Conservation (phyloP, 2,113 vertebrate species). For the Dryoscopus gambensis region DNA sequence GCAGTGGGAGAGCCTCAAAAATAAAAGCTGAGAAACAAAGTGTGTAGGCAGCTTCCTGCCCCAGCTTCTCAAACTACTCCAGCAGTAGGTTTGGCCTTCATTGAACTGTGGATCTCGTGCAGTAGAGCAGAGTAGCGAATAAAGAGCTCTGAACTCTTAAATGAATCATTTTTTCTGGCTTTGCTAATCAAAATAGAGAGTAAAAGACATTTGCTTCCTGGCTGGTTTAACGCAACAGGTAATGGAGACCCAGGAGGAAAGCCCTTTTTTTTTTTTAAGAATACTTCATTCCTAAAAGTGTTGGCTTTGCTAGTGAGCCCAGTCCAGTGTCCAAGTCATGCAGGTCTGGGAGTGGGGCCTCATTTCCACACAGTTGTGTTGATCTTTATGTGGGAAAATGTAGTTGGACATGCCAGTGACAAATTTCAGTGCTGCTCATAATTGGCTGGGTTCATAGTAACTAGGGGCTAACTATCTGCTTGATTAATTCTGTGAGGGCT, state of each 20-base stretch:
- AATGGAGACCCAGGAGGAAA: not conserved
- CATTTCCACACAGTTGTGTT: slow-evolving; percentile 67
- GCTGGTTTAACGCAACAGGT: not conserved
- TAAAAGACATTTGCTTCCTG: not conserved
- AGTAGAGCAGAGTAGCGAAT: not conserved
- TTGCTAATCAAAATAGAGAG: not conserved
- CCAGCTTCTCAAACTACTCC: not conserved
- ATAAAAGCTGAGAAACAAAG: not conserved
- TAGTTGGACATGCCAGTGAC: slow-evolving; percentile 71
- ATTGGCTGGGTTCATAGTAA: slow-evolving; percentile 69
- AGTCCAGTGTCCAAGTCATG: not conserved
- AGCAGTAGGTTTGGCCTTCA: not conserved
- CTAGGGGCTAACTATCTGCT: slow-evolving; percentile 69
- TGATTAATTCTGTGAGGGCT: slow-evolving; percentile 77
- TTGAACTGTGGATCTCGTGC: not conserved
- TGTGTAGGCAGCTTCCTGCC: not conserved
- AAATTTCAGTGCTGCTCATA: slow-evolving; percentile 75
- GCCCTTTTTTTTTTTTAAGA: not conserved
- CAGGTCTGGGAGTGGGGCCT: slow-evolving; percentile 55
- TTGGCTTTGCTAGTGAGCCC: not conserved
- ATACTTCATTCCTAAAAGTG: not conserved
- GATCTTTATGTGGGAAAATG: slow-evolving; percentile 76
- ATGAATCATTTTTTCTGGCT: not conserved
- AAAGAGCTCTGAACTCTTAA: not conserved
- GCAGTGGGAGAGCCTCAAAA: not conserved